These are phyloP conservation scores for Euura saliciscinereae DNA, from an alignment of 1,140 invertebrate species.

Conservation along the genomic window DNA sequence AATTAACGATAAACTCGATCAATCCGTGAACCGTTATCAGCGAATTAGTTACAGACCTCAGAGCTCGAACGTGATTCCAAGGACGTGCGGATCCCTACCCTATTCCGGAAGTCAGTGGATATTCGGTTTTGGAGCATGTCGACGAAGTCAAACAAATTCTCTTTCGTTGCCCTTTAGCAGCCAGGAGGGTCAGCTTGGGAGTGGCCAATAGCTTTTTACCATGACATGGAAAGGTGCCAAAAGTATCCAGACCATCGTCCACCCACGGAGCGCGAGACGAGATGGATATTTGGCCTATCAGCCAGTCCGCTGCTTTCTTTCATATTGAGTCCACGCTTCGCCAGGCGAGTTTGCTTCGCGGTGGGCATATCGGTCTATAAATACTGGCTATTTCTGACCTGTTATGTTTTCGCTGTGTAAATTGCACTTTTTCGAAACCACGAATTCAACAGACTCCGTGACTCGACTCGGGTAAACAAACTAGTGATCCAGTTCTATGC, in stretches of 20 bases:
- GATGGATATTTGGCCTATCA: background rate
- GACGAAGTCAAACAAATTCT: too few species aligned
- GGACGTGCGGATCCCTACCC: too few species aligned
- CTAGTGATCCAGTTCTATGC: too few species aligned
- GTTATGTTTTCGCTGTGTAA: background rate
- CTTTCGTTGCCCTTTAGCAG: too few species aligned
- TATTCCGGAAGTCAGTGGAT: too few species aligned
- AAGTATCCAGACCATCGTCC: background rate
- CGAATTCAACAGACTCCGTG: too few species aligned
- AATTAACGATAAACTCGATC: background rate
- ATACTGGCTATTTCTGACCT: background rate
- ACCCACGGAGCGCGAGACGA: background rate
- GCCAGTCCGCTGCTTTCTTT: background rate
- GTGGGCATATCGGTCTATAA: background rate
- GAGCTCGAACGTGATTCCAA: too few species aligned
- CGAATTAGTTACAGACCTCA: background rate
- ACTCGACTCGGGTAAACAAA: too few species aligned
- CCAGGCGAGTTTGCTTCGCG: background rate
- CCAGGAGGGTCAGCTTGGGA: background rate
- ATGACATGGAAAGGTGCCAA: background rate
- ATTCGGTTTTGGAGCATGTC: too few species aligned
- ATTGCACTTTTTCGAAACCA: background rate
- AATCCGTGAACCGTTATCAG: background rate
- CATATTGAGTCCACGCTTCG: background rate
- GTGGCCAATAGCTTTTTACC: conserved; percentile 1